Evolutionary conservation across 1,140 invertebrate species (phyloP).

Genomic region (Lepidurus apus): DNA sequence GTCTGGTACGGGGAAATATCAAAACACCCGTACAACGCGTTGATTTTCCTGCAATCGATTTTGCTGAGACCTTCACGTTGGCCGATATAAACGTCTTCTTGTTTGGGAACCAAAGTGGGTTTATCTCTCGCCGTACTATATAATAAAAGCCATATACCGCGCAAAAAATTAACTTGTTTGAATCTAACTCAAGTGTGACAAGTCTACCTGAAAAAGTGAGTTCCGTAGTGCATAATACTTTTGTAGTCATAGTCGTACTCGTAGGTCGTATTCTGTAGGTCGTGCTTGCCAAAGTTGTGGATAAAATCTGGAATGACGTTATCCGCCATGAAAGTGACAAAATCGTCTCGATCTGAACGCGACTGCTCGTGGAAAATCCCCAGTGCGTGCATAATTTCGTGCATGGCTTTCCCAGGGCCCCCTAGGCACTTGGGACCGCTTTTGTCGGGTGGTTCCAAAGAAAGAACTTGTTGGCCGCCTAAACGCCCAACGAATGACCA

Average conservation of each 20-base stretch:
- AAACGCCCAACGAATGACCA: constrained; percentile 61
- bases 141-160: constrained; percentile 39
- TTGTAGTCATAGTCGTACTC: constrained; percentile 64
- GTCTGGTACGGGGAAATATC: constrained; percentile 47
- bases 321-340: constrained; percentile 52
- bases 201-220: constrained; percentile 50
- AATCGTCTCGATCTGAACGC: constrained; percentile 55
- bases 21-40: constrained; percentile 62
- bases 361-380: constrained; percentile 63
- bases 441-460: constrained; percentile 56
- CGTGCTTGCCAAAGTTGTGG: constrained; percentile 57
- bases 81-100: constrained; percentile 50
- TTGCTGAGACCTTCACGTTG: constrained; percentile 57
- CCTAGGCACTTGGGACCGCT: constrained; percentile 55
- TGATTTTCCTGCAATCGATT: constrained; percentile 64
- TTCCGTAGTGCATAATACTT: constrained; percentile 68
- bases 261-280: constrained; percentile 55
- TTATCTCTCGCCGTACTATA: constrained; percentile 51
- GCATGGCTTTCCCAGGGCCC: constrained; percentile 55
- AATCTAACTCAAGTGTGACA: neutral
- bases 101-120: constrained; percentile 57
- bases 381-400: constrained; percentile 59
- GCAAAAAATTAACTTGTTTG: neutral
- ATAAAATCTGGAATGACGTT: constrained; percentile 55
- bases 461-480: constrained; percentile 61